Evolutionary conservation across 2,888 invertebrate species (phyloP).

Genomic region (Stramonita haemastoma): DNA sequence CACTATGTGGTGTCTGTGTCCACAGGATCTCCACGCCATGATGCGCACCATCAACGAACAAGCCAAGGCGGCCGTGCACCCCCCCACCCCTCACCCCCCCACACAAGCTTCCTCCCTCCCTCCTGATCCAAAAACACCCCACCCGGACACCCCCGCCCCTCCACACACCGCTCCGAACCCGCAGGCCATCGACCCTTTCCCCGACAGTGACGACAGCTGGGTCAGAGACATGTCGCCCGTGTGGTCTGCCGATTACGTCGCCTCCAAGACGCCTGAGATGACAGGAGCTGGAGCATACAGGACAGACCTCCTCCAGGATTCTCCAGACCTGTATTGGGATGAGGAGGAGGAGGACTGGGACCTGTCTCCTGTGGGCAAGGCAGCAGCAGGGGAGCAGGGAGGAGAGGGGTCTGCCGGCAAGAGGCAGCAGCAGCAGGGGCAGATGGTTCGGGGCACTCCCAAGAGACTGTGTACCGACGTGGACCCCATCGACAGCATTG

Average conservation of each 20-base stretch:
- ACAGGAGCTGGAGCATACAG: neutral
- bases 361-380: neutral
- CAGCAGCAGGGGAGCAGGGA: constrained; percentile 12
- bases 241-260: neutral
- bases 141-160: neutral
- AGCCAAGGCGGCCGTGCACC: constrained; percentile 15
- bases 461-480: neutral
- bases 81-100: neutral
- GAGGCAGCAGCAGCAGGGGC: neutral
- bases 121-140: neutral
- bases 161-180: neutral
- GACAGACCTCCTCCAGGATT: neutral
- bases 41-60: constrained; percentile 7
- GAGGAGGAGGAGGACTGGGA: neutral
- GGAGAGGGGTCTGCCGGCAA: neutral
- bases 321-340: constrained; percentile 8
- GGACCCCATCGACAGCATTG: constrained; percentile 28
- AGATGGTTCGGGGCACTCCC: neutral
- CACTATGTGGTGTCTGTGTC: neutral
- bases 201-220: constrained; percentile 51
- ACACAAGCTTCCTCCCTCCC: neutral
- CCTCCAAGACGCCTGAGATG: neutral
- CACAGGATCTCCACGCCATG: constrained; percentile 25
- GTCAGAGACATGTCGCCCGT: constrained; percentile 20
- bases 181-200: neutral